Base-by-base conservation (phyloP, 2,888 invertebrate species). In the Apoda limacodes region DNA sequence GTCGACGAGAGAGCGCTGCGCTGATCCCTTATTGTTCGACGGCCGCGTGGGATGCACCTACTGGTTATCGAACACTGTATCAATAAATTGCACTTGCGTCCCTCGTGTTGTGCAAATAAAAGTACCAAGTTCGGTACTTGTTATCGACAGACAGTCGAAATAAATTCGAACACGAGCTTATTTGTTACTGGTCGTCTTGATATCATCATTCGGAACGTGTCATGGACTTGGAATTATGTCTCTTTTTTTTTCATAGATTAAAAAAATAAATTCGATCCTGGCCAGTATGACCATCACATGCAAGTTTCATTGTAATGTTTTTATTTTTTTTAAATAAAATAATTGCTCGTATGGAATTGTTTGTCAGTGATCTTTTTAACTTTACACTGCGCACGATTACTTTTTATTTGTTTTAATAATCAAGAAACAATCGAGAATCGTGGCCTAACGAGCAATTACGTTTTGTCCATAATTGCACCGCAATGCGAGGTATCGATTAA, bases 1-100 rank as follows among this genome's bases (percentile, higher is more conserved):
- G 66, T 59, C 54, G 52, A 55, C 49, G 59, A 55, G 47, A 49
- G 42, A 37, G 25, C 24, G 34, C 22, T n/a, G 34, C 29, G 39
- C 35, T 38, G 46, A 30, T 17, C 5, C 7, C 5, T 7, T 5
- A 5, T 7, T 7, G 17, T 30, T 38, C 48, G 48, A 28, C 45
- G 52, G 35, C 43, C 54, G 72, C 78, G 78, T 76, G 74, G 75
- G 75, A 48, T 48, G 74, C 52, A 58, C 62, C 75, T 74, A 67
- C 74, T 71, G 74, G 65, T 58, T 76, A 78, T 78, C 76, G 64
- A 58, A 57, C 60, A 60, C 67, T 55, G 67, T 62, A 69, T 70
- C 72, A 74, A 80, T 80, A 78, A 80, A 78, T 80, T 78, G 69
- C 64, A 69, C 67, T 69, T 67, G 70, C 61, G 62, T 66, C 62